Evolutionary conservation across 2,113 vertebrate species (phyloP).

Genomic region (Formicarius rufipectus): DNA sequence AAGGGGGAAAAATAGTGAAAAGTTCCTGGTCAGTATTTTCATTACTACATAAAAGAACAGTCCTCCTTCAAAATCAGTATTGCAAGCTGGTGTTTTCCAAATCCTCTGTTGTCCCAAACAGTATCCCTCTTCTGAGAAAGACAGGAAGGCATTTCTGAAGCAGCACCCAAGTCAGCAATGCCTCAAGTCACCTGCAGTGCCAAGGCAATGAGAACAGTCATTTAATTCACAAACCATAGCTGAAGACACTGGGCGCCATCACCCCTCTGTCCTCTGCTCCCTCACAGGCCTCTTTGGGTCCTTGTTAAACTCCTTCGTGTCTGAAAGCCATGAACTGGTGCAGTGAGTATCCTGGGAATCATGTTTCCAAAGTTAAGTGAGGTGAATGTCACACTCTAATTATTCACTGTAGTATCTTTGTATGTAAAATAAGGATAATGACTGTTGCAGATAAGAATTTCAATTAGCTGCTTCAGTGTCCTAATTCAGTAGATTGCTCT

Average conservation of each 20-base stretch:
- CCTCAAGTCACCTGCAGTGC: neutral
- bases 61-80: neutral
- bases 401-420: neutral
- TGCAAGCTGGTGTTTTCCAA: neutral
- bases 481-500: neutral
- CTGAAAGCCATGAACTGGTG: neutral
- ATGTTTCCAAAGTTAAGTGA: neutral
- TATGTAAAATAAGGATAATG: neutral
- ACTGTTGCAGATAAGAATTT: neutral
- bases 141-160: neutral
- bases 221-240: neutral
- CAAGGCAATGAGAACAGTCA: neutral
- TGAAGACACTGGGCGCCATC: neutral
- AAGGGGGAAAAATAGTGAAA: neutral
- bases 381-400: neutral
- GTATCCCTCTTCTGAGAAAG: neutral
- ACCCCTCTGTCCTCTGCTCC: neutral
- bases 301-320: accelerated
- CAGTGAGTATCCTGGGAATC: neutral
- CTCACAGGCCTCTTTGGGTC: neutral
- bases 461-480: neutral
- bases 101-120: neutral
- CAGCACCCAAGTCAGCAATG: neutral
- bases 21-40: neutral
- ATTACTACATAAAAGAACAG: neutral